phyloP scores from a whole-genome alignment of 2,888 invertebrate species.

The Campaea margaritaria region DNA sequence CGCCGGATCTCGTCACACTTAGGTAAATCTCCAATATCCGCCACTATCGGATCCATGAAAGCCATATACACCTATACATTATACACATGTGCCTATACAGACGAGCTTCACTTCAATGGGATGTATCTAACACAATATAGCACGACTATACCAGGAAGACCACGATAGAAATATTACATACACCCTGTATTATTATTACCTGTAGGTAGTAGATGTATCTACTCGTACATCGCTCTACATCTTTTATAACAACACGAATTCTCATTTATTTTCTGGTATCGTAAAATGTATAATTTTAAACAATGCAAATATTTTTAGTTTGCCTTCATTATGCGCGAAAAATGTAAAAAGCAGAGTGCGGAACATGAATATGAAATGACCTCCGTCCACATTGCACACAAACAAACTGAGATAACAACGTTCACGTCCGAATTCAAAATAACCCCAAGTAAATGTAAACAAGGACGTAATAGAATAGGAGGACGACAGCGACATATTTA shows the following conservation, averaged over 20 bases:
- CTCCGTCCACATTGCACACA: constrained; percentile 47
- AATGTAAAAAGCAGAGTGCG: constrained; percentile 39
- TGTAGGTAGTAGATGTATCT: not conserved
- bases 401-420: constrained; percentile 60
- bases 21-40: constrained; percentile 80
- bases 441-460: constrained; percentile 67
- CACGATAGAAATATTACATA: constrained; percentile 23
- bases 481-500: constrained; percentile 70
- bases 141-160: constrained; percentile 26
- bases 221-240: not conserved
- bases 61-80: constrained; percentile 52
- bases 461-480: constrained; percentile 67
- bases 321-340: constrained; percentile 31
- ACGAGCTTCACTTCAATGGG: constrained; percentile 17
- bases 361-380: constrained; percentile 53
- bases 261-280: not conserved
- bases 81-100: constrained; percentile 48
- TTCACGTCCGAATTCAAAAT: constrained; percentile 62
- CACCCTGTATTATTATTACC: constrained; percentile 21
- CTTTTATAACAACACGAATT: constrained; percentile 3
- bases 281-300: constrained; percentile 14
- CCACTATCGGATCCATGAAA: constrained; percentile 66
- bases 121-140: constrained; percentile 28
- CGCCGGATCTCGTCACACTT: constrained; percentile 74
- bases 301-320: constrained; percentile 36